Evolutionary conservation across 1,140 invertebrate species (phyloP), one percentile per base, ranked within the genome.

Genomic region (Ceratina australensis): DNA sequence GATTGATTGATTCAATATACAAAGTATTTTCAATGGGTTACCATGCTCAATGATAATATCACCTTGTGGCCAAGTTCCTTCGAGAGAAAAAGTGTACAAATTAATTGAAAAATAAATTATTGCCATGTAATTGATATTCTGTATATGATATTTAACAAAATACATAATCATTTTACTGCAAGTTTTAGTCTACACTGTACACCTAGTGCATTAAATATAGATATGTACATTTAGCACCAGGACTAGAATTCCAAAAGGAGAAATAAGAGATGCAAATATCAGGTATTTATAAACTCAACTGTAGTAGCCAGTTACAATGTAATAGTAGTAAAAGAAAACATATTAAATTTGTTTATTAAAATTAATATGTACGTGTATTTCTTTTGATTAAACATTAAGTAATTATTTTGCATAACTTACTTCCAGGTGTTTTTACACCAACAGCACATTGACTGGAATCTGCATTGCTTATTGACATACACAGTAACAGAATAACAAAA

Each of bases 1-100:
- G 8, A 79, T 83, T 8, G 89, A 91, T 59, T 90, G 78, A 84
- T 93, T 92, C 24, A 94, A 82, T 28, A 92, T 86, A 85, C 94
- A 94, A 15, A 87, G 87, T 66, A 94, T 92, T 79, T 87, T 87
- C 67, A 94, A 86, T 0, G 93, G 82, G 10, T 90, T 78, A n/a
- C 93, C 93, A 73, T 89, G 86, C 76, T 93, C 87, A 15, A 94
- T 64, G 57, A 91, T 83, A 69, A 94, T 93, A 77, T 94, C 93
- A 33, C 93, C 93, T 50, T 80, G 80, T 18, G 94, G 93, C 84
- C 87, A 86, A 4, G 93, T 94, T 75, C 87, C 93, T 94, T 74
- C 10, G 77, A 56, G 49, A 52, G 81, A 61, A 71, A 60, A 26
- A 54, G 16, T 54, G n/a, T 49, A 5, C 50, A 26, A 67, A 50